Conservation (phyloP, 1,140 invertebrate genomes). For the Bombyx mandarina region DNA sequence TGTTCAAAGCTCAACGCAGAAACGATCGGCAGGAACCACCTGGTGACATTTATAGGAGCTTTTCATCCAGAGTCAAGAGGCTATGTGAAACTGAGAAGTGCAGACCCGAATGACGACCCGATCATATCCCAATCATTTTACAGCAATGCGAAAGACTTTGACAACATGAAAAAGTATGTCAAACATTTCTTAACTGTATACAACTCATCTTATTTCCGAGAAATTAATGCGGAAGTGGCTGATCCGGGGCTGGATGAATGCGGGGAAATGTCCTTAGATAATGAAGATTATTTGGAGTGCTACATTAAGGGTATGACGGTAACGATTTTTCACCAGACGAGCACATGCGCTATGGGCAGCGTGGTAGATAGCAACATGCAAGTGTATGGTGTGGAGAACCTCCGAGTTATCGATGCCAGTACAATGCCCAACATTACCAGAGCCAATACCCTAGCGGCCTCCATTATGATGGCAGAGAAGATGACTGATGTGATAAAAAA, state of each 20-base stretch:
- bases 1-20: conserved; percentile 4
- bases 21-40: not conserved
- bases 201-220: conserved; percentile 3
- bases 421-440: conserved; percentile 4
- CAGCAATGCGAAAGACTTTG: conserved; percentile 1
- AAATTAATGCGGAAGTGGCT: not conserved
- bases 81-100: conserved; percentile 3
- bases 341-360: conserved; percentile 8
- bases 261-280: not conserved
- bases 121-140: conserved; percentile 2
- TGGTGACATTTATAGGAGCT: conserved; percentile 1
- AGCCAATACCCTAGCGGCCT: conserved; percentile 1
- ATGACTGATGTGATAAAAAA: conserved; percentile 9
- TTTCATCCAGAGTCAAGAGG: conserved; percentile 7
- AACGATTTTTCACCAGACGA: not conserved
- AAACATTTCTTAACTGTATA: conserved; percentile 3
- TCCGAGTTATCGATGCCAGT: conserved; percentile 7
- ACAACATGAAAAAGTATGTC: conserved; percentile 4
- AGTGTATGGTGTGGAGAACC: conserved; percentile 3
- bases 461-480: conserved; percentile 8
- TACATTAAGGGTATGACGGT: not conserved
- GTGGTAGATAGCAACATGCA: conserved; percentile 2
- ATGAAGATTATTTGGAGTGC: conserved; percentile 5
- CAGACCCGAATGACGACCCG: conserved; percentile 2
- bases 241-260: conserved; percentile 1